Percentiles rank a stretch among this genome's conserved stretches.
Evolutionary conservation across 2,888 invertebrate genomes (phyloP).

Genomic region (Chironomus tentans): DNA sequence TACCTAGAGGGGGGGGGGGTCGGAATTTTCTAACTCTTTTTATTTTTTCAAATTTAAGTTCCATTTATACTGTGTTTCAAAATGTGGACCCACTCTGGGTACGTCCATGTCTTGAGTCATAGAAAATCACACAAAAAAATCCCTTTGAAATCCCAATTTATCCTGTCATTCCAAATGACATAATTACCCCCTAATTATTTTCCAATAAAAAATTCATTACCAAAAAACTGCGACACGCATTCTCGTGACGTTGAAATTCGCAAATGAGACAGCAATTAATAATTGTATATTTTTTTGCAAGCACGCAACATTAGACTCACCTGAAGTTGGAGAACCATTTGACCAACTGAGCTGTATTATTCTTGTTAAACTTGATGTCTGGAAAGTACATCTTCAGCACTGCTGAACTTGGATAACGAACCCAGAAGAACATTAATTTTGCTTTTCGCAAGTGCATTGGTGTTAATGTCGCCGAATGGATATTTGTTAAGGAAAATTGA

Average conservation of each 20-base stretch:
- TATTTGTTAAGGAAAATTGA: constrained; percentile 67
- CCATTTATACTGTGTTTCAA: no score
- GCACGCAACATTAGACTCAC: constrained; percentile 52
- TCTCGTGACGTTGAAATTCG: background rate
- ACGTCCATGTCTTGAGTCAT: no score
- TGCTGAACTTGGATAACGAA: constrained; percentile 96
- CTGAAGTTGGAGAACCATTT: constrained; percentile 99
- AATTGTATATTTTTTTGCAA: background rate
- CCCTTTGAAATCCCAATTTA: background rate
- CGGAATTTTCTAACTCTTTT: no score
- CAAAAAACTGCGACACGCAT: background rate
- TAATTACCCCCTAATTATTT: background rate
- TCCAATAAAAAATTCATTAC: background rate
- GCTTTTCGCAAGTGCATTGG: constrained; percentile 99
- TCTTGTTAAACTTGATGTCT: constrained; percentile 99
- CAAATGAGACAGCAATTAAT: background rate
- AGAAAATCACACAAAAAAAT: no score
- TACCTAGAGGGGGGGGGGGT: no score
- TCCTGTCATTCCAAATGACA: background rate
- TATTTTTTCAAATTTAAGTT: no score
- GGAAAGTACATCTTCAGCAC: constrained; percentile 99
- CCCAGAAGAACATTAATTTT: constrained; percentile 99
- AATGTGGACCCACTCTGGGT: no score
- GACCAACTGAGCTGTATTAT: constrained; percentile 99
- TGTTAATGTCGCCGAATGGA: constrained; percentile 92